Percentiles rank a stretch among this genome's conserved stretches.
These are phyloP conservation scores for Parambassis ranga DNA, from an alignment of 2,797 vertebrate species.

Conservation along the genomic window DNA sequence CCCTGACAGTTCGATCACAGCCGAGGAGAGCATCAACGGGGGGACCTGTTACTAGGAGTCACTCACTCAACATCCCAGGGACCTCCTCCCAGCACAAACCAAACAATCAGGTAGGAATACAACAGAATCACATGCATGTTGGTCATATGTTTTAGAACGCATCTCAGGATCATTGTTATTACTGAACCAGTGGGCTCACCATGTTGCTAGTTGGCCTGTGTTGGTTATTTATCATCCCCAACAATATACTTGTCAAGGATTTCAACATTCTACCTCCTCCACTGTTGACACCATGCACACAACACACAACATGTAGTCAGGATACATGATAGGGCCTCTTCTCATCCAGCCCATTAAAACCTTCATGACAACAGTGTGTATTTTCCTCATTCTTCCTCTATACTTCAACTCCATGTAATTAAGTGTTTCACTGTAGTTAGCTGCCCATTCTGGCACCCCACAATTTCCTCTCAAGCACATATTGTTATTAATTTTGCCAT, in stretches of 20 bases:
- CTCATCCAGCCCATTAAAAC: not conserved
- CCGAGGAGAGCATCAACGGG: conserved; percentile 82
- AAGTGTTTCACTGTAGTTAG: conserved; percentile 12
- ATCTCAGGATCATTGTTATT: not conserved
- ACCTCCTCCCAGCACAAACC: conserved; percentile 72
- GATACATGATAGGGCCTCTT: conserved; percentile 1
- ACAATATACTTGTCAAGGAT: not conserved
- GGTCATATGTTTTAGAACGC: too few relatives aligned
- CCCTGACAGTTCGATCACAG: conserved; percentile 38
- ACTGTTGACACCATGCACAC: not conserved
- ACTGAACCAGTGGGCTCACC: too few relatives aligned
- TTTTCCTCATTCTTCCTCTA: conserved; percentile 10
- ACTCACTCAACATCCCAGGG: conserved; percentile 87
- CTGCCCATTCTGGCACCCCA: conserved; percentile 16
- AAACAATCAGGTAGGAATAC: conserved; percentile 82
- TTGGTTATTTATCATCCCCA: not conserved
- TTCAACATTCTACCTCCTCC: not conserved
- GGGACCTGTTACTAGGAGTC: conserved; percentile 86
- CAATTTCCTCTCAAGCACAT: conserved; percentile 6
- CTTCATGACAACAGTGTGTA: not conserved
- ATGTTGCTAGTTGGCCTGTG: too few relatives aligned
- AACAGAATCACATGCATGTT: too few relatives aligned
- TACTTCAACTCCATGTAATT: conserved; percentile 29
- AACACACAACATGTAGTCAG: not conserved
- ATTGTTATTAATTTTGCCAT: conserved; percentile 21